A percentile compares a stretch with the other conserved stretches of the same genome.
Conservation (phyloP, 2,888 invertebrate genomes). For the Lacanobia wlatinum region DNA sequence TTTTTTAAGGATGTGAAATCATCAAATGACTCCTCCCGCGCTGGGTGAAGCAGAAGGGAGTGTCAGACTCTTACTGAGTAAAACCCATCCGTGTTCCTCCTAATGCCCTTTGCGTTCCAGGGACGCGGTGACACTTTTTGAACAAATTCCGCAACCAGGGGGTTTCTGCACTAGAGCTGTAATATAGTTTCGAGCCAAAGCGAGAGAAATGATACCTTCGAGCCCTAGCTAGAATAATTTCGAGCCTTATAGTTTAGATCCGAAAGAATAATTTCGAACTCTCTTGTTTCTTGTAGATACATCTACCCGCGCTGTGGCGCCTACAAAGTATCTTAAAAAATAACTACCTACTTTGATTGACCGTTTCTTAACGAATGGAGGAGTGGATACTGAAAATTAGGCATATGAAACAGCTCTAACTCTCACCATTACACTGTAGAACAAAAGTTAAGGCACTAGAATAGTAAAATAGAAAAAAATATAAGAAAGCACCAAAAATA, state of each 20-base stretch:
- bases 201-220: neutral
- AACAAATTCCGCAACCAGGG: no score
- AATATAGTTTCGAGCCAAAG: neutral
- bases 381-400: neutral
- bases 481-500: conserved; percentile 44
- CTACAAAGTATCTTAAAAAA: neutral
- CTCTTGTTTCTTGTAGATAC: neutral
- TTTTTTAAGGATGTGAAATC: no score
- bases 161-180: neutral
- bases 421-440: conserved; percentile 44
- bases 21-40: no score
- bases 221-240: no score
- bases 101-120: no score
- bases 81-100: no score
- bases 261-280: neutral
- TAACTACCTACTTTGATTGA: conserved; percentile 23
- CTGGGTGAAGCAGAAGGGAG: no score
- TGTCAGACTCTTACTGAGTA: no score
- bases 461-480: conserved; percentile 53
- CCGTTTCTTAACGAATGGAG: neutral
- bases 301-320: neutral
- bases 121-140: no score
- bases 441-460: conserved; percentile 74
- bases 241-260: neutral
- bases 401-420: conserved; percentile 8